Percentiles rank a stretch among this genome's conserved stretches.
These are phyloP conservation scores for Limenitis camilla DNA, from an alignment of 2,888 invertebrate species.

Conservation along the genomic window DNA sequence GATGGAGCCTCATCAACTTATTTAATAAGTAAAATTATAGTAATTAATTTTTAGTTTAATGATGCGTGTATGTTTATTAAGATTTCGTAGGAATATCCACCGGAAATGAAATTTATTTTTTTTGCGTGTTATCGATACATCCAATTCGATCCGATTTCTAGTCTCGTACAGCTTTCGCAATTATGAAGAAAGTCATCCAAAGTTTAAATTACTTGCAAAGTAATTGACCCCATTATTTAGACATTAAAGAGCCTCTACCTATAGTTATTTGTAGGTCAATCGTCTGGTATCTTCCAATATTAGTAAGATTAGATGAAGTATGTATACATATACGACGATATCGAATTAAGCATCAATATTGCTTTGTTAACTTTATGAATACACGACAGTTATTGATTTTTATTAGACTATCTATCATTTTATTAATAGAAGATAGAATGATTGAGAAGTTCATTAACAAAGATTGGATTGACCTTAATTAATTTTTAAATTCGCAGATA, in stretches of 20 bases:
- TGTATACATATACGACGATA: slow-evolving; percentile 33
- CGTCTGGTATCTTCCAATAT: slow-evolving; percentile 49
- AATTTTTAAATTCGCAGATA: background rate
- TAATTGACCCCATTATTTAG: slow-evolving; percentile 52
- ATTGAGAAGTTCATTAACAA: slow-evolving; percentile 6
- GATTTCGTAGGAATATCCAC: background rate
- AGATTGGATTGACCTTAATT: background rate
- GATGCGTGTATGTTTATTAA: background rate
- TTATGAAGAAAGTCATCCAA: slow-evolving; percentile 58
- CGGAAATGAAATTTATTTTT: background rate
- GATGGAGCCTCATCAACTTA: no score
- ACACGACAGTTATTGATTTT: background rate
- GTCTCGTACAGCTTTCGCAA: slow-evolving; percentile 13
- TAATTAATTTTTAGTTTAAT: no score
- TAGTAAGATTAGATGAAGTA: slow-evolving; percentile 45
- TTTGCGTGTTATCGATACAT: background rate
- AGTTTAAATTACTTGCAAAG: slow-evolving; percentile 41
- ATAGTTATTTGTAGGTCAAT: slow-evolving; percentile 60
- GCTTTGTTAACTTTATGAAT: slow-evolving; percentile 1
- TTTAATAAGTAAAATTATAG: no score
- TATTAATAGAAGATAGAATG: background rate
- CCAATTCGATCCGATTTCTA: slow-evolving; percentile 3
- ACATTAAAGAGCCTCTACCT: slow-evolving; percentile 38
- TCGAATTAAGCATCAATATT: slow-evolving; percentile 11
- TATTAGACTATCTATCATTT: background rate